Conservation (phyloP, 2,797 vertebrate genomes). For the Remorina albescens region DNA sequence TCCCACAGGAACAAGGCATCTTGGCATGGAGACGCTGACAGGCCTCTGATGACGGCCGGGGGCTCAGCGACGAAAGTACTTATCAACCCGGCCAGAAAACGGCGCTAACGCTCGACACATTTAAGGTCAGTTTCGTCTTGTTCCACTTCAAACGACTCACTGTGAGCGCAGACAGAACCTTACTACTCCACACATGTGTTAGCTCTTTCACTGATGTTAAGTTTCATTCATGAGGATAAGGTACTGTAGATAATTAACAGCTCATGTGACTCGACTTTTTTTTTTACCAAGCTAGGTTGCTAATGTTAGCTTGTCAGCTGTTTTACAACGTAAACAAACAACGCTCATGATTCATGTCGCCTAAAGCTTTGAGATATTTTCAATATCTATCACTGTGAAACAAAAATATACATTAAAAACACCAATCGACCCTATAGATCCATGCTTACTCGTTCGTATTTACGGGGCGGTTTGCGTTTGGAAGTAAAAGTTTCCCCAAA, state of each 20-base stretch:
- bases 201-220: neutral
- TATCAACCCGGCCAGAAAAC: conserved; percentile 11
- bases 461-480: neutral
- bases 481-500: conserved; percentile 61
- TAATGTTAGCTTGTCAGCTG: conserved; percentile 71
- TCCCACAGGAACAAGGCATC: conserved; percentile 95
- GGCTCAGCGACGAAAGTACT: conserved; percentile 21
- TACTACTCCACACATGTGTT: rapidly evolving
- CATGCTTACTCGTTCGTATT: neutral
- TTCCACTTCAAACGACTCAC: neutral
- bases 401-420: neutral
- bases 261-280: conserved; percentile 59
- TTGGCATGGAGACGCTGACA: conserved; percentile 44
- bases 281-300: conserved; percentile 34
- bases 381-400: rapidly evolving
- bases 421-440: rapidly evolving
- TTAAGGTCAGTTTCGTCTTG: conserved; percentile 46
- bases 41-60: conserved; percentile 34
- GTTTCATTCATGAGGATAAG: conserved; percentile 18
- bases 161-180: rapidly evolving
- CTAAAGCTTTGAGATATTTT: rapidly evolving
- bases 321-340: conserved; percentile 79
- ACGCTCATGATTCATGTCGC: conserved; percentile 9
- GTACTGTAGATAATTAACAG: conserved; percentile 24
- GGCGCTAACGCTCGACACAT: conserved; percentile 14